Base-by-base conservation (phyloP, 2,888 invertebrate genomes). In the Amiota mariae region DNA sequence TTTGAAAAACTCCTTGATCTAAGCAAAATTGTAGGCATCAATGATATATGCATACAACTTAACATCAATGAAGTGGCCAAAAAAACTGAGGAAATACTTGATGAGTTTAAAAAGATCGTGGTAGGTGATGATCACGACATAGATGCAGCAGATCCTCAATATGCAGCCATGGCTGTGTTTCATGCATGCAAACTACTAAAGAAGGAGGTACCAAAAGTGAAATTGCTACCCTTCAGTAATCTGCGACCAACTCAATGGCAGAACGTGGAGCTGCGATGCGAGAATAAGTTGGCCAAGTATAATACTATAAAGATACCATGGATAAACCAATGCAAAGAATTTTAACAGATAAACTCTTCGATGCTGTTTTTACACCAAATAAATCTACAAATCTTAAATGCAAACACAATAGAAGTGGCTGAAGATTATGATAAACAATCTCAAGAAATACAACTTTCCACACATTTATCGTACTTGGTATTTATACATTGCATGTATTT, bases 131-230 rank as follows among this genome's bases (percentile, higher is more conserved):
- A 76, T 46, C 87, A 90, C 81, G 91, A 92, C 89, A 84, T 91
- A 24, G 92, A 94, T 82, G 82, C 92, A 20, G 90, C 89, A 67
- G 91, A 94, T 81, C 93, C 93, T 0, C 94, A 94, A 79, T 94
- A 93, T 88, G 91, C 92, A 1, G 92, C 93, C 66, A 93, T 93
- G 91, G 92, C 93, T 1, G 92, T 93, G 0, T 92, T 91, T 82
- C 92, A 93, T 77, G 93, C 93, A 36, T 93, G 93, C 88, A 93
- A 92, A 91, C 72, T 92, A 46, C 91, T 90, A 66, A 92, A 92
- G 81, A 88, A 92, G 0, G 93, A 93, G 89, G 84, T 93, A 8
- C 84, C 92, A 15, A 93, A 93, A 85, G 83, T 90, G 13, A 92
- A 92, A 84, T 84, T 93, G 15, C 86, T 92, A 67, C 90, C 91